Base-by-base conservation (phyloP, 2,888 invertebrate genomes). In the Parelbella ahira region DNA sequence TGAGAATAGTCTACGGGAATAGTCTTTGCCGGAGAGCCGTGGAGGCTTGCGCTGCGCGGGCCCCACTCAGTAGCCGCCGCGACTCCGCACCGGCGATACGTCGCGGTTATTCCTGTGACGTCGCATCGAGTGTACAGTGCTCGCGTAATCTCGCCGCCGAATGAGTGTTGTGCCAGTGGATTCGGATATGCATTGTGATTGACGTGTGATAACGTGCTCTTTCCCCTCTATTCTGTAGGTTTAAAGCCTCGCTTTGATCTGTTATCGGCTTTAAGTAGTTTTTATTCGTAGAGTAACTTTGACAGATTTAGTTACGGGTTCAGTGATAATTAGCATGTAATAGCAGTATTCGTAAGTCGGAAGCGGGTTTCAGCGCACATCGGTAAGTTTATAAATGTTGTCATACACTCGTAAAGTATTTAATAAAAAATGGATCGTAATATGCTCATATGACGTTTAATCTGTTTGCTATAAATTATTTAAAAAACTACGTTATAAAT, bases 21-120 rank as follows among this genome's bases (percentile, higher is more conserved):
- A 68, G 63, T 76, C 65, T n/a, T n/a, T 71, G 73, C 68, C 71
- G 59, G 48, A 60, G 64, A 25, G 55, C 69, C 66, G 73, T 65
- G 64, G 72, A 72, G 72, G 71, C 68, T 72, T 80, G 83, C 80
- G 82, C 81, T 72, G 67, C 63, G 62, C 65, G 59, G 52, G 53
- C 48, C n/a, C n/a, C n/a, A n/a, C 46, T 58, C 71, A 82, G 84
- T 83, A 56, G 54, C 58, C 55, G 53, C 63, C 78, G 83, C 56
- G 80, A 55, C 59, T 50, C 57, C 56, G 68, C 52, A 65, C 51
- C 48, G 67, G 48, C 50, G 52, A 68, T 64, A 65, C 72, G 76
- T 62, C 45, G 49, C 60, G 62, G 57, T 47, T 37, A 21, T 24
- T 28, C 42, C 45, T 15, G n/a, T 2, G 2, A 2, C 20, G 20